Base-by-base conservation (phyloP, 2,888 invertebrate genomes). In the Barypeithes pellucidus region DNA sequence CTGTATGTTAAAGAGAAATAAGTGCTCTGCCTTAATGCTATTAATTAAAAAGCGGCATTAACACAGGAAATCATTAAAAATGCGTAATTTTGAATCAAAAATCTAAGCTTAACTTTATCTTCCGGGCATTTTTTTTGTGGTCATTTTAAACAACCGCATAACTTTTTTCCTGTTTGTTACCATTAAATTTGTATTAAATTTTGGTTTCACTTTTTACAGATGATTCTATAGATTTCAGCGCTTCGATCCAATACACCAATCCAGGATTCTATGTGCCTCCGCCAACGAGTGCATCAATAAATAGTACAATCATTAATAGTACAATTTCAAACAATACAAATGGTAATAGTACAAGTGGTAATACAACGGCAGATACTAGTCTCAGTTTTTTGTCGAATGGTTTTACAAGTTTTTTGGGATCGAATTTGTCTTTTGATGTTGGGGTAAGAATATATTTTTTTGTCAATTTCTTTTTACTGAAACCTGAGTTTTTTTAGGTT, bases 401-500 rank as follows among this genome's bases (percentile, higher is more conserved):
- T 50, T 91, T 90, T 79, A 86, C 89, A 3, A 91, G 91, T 78
- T 92, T 91, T 79, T 88, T 92, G 20, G 76, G 73, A 16, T 63
- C 66, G 39, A 63, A 75, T 52, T 22, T 75, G 63, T 70, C 75
- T n/a, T 76, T 76, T 65, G 72, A 74, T 61, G 43, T 76, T 16
- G 54, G 72, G 18, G 73, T 75, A 66, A 68, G 73, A 11, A 33
- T 18, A 8, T 67, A 50, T 61, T 7, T 20, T 18, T 52, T 14
- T 20, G 3, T 16, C 22, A 14, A 57, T 9, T 24, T 20, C n/a
- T 20, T 57, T 24, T 24, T 60, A 14, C 5, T 4, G 16, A 65
- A 36, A 36, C 2, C n/a, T 39, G 12, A n/a, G 33, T 20, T 3
- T 20, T 45, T 45, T 24, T 24, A n/a, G n/a, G n/a, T n/a, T n/a